Evolutionary conservation across 2,888 invertebrate genomes (phyloP).

Genomic region (Linnaemya vulpina): DNA sequence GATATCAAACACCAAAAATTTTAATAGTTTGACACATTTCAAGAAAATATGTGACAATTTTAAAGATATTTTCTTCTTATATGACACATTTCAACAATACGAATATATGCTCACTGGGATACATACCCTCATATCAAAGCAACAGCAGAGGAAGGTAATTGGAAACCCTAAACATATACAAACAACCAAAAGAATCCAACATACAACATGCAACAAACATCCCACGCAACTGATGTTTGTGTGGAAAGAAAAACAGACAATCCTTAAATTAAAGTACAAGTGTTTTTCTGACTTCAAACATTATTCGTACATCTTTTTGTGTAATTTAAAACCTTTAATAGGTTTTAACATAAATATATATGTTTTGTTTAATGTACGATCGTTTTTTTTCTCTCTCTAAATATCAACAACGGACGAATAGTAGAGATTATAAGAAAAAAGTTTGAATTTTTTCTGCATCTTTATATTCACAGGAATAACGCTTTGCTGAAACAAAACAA

Average conservation of each 20-base stretch:
- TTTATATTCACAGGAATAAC: conserved; percentile 52
- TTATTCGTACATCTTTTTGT: conserved; percentile 8
- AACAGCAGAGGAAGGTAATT: conserved; percentile 31
- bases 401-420: neutral
- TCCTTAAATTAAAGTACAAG: conserved; percentile 66
- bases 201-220: conserved; percentile 20
- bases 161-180: conserved; percentile 56
- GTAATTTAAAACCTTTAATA: conserved; percentile 55
- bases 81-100: no score
- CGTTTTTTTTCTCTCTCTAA: neutral
- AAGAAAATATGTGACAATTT: no score
- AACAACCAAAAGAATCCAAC: conserved; percentile 5
- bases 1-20: no score
- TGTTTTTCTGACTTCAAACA: conserved; percentile 45
- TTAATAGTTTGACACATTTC: no score
- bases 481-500: conserved; percentile 17
- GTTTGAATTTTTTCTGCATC: neutral
- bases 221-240: conserved; percentile 59
- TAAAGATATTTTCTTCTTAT: no score
- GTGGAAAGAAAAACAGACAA: conserved; percentile 35
- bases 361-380: neutral
- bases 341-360: conserved; percentile 25
- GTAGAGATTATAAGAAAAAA: conserved; percentile 11
- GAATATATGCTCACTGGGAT: no score
- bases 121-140: conserved; percentile 62